Conservation (phyloP, 2,113 vertebrate genomes). For the Coregonus clupeaformis region DNA sequence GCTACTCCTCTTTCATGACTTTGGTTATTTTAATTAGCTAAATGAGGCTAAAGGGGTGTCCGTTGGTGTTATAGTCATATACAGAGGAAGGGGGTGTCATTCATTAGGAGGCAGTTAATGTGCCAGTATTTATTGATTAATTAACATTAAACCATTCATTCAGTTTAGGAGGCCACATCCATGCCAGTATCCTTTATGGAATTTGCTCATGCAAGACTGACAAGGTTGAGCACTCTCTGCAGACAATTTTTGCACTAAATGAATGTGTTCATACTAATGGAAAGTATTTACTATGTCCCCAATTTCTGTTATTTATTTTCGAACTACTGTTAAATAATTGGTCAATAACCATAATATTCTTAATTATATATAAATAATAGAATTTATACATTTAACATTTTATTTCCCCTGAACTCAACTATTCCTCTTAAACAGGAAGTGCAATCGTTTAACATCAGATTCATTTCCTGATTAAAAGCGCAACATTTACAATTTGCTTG, state of each 20-base stretch:
- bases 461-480: slow-evolving; percentile 26
- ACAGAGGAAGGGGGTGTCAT: slow-evolving; percentile 1
- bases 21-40: slow-evolving; percentile 98
- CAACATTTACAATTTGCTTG: neutral
- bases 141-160: neutral
- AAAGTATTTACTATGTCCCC: neutral
- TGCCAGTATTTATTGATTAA: slow-evolving; percentile 31
- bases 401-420: neutral
- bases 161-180: neutral
- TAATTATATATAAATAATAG: slow-evolving; percentile 10
- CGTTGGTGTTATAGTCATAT: slow-evolving; percentile 23
- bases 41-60: slow-evolving; percentile 76
- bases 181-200: neutral
- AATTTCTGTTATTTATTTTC: neutral
- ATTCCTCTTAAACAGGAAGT: slow-evolving; percentile 15
- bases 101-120: slow-evolving; percentile 20
- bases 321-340: neutral
- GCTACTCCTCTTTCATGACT: slow-evolving; percentile 89
- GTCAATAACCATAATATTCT: neutral
- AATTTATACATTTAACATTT: neutral
- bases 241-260: neutral
- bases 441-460: slow-evolving; percentile 38
- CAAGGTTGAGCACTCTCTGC: neutral
- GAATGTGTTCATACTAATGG: neutral
- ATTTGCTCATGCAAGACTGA: neutral